Conservation (phyloP, 2,113 vertebrate species). For the Microcebus ravelobensis region DNA sequence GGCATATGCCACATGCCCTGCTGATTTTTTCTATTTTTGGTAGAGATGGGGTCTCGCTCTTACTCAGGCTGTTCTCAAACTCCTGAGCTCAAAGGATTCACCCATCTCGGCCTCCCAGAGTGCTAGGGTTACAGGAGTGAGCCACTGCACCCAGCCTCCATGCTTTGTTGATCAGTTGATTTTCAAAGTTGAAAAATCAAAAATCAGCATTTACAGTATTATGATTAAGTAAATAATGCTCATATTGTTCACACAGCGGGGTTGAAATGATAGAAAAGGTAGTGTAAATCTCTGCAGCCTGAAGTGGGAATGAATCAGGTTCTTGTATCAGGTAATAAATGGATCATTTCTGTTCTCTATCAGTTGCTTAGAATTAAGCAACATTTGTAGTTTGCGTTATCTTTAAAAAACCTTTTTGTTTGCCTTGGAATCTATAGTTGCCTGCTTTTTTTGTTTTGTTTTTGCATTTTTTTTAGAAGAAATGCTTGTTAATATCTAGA, state of each 20-base stretch:
- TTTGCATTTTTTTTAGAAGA: background rate
- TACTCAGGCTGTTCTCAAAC: too few species aligned
- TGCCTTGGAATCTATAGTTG: background rate
- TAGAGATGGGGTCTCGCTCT: too few species aligned
- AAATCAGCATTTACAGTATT: background rate
- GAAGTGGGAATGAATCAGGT: background rate
- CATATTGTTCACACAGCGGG: background rate
- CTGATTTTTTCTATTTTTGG: too few species aligned
- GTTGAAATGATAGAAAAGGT: background rate
- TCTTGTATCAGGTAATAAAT: background rate
- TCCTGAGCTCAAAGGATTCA: too few species aligned
- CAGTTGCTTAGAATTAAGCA: background rate
- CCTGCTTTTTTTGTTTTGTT: background rate
- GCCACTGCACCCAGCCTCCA: too few species aligned
- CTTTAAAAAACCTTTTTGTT: constrained; percentile 4
- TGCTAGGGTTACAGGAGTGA: too few species aligned
- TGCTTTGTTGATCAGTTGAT: background rate
- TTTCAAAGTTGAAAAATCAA: background rate
- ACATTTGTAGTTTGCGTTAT: background rate
- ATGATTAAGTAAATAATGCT: background rate
- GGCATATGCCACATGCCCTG: too few species aligned
- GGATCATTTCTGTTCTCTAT: background rate
- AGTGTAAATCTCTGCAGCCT: background rate
- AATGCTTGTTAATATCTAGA: background rate
- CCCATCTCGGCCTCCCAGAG: too few species aligned